Base-by-base conservation (phyloP, 2,113 vertebrate species). In the Panthera tigris region DNA sequence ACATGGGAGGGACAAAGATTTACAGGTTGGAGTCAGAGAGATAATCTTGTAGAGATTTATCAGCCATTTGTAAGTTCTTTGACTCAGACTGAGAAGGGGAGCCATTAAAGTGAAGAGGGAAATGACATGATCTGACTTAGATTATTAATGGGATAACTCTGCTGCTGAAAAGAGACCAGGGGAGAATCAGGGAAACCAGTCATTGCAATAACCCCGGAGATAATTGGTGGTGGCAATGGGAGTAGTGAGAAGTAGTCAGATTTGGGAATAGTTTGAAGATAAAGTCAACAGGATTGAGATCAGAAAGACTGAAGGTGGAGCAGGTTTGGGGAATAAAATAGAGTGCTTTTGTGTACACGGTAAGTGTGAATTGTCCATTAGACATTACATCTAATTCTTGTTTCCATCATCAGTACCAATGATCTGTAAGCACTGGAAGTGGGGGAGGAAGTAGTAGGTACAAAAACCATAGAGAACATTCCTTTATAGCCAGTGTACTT, bases 221-320 rank as follows among this genome's bases (percentile, higher is more conserved):
- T 65, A 25, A 21, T 2, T 88, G 74, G 33, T 63, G 25, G n/a
- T 79, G 31, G 6, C 41, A 63, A 4, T 3, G 1, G 29, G 27
- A 74, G 8, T 85, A 76, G 57, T 48, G 68, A 92, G 71, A 95
- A 55, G 15, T 57, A 27, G 50, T 73, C 41, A 61, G 16, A 68
- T 76, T 74, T 88, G 39, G 39, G 93, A 74, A 36, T 82, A 87
- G 48, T 96, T 71, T 84, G 21, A 88, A 85, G 65, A 73, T 81
- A 85, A 93, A 83, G 23, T n/a, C 23, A 74, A 23, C 16, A 90
- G 16, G 81, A 50, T 92, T 48, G 69, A 85, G 36, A 76, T 65
- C 66, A 89, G 71, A 92, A 88, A 86, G 52, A 21, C 33, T 73
- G 23, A 95, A 82, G 27, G 66, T 55, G 11, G 36, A 66, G 12